phyloP scores from a whole-genome alignment of 2,888 invertebrate species.

The Crossocerus cetratus region DNA sequence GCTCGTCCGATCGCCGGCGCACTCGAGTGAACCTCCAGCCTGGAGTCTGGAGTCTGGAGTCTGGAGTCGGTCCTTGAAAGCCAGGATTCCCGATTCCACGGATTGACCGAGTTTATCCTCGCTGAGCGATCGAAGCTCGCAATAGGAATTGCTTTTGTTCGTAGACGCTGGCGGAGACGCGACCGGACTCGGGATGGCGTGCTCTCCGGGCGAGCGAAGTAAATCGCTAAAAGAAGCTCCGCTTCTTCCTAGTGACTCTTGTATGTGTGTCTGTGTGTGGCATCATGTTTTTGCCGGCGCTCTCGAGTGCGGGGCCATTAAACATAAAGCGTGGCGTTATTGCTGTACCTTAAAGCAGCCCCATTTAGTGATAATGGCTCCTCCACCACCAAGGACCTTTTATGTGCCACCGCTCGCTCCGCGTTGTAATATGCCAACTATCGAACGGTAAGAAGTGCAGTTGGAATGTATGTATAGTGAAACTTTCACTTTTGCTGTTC shows the following conservation, averaged over 20 bases:
- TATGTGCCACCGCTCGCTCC: too few species aligned
- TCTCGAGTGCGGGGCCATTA: neutral
- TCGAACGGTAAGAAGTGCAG: too few species aligned
- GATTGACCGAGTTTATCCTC: conserved; percentile 45
- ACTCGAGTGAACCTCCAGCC: conserved; percentile 22
- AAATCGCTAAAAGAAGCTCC: conserved; percentile 11
- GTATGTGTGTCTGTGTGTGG: too few species aligned
- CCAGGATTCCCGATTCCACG: conserved; percentile 45
- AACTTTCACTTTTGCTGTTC: too few species aligned
- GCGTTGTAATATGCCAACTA: too few species aligned
- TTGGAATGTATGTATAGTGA: too few species aligned
- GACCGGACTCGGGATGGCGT: conserved; percentile 24
- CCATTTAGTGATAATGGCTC: neutral
- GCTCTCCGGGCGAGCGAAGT: neutral
- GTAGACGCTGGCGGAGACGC: conserved; percentile 1
- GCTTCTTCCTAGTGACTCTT: neutral
- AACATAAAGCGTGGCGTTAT: neutral
- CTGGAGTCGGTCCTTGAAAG: conserved; percentile 39
- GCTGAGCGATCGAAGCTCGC: conserved; percentile 47
- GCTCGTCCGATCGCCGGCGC: neutral
- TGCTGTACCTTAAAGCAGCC: neutral
- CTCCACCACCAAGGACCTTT: too few species aligned
- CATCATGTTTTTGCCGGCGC: neutral
- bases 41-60: conserved; percentile 9
- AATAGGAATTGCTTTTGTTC: conserved; percentile 38